Evolutionary conservation across 2,888 invertebrate species (phyloP).

Genomic region (Drosophila leonis): DNA sequence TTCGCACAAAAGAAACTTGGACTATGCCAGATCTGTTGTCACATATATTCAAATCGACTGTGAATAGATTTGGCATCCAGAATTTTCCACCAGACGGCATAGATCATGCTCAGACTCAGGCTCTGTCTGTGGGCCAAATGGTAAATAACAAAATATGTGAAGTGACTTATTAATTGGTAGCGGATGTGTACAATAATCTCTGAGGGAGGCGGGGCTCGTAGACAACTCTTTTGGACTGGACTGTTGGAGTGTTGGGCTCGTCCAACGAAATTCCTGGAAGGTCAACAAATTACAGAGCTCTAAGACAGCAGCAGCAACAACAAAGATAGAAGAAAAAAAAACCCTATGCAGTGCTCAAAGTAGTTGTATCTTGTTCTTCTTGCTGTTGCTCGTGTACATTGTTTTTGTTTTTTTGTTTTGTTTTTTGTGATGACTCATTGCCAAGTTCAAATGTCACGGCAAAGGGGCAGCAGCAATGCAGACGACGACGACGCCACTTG

Average conservation of each 20-base stretch:
- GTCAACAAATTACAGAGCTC: slow-evolving; percentile 48
- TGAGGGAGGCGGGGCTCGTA: neutral
- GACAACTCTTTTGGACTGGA: slow-evolving; percentile 16
- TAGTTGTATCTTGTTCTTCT: slow-evolving; percentile 29
- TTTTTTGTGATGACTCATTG: slow-evolving; percentile 67
- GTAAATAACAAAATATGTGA: slow-evolving; percentile 46
- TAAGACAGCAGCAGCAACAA: slow-evolving; percentile 1
- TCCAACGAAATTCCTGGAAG: slow-evolving; percentile 53
- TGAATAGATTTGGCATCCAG: neutral
- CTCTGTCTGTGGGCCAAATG: slow-evolving; percentile 27
- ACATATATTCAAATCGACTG: slow-evolving; percentile 1
- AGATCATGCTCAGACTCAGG: neutral
- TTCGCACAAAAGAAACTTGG: no score
- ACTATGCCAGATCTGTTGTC: neutral
- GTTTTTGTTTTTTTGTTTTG: slow-evolving; percentile 21
- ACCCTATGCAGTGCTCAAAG: slow-evolving; percentile 28
- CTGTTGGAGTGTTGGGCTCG: slow-evolving; percentile 18
- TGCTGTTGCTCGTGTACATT: slow-evolving; percentile 7
- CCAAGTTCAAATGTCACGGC: slow-evolving; percentile 72
- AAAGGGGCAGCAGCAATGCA: slow-evolving; percentile 16
- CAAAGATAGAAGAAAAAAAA: slow-evolving; percentile 1
- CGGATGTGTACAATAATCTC: slow-evolving; percentile 41
- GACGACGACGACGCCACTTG: slow-evolving; percentile 45
- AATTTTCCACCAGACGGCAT: slow-evolving; percentile 8
- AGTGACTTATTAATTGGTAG: slow-evolving; percentile 58